Evolutionary conservation across 2,888 invertebrate species (phyloP), one percentile per base, ranked within the genome.

Genomic region (Drosophila anceps): DNA sequence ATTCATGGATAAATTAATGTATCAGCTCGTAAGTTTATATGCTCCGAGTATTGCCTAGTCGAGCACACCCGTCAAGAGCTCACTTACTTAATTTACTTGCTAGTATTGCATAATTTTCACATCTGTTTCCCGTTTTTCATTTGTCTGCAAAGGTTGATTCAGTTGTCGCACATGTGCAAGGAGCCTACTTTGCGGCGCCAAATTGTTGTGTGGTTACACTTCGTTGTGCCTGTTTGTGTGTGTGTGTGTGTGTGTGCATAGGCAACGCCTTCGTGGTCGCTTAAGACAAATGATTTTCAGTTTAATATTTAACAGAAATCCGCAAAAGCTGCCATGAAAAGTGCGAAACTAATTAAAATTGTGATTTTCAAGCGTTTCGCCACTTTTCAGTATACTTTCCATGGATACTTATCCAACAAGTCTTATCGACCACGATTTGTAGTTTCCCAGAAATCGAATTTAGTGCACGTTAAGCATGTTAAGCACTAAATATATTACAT

Each of bases 311-410:
- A 73, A 67, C 66, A 53, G 53, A 60, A 57, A 73, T 62, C 87
- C 89, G 57, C 82, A 61, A 57, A 69, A 69, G 58, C 81, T 69
- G 74, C 69, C 69, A 69, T 77, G 70, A 73, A 77, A 73, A 71
- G 82, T 82, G 80, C 63, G 79, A 90, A 85, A 75, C 78, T 73
- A 85, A 88, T 85, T 80, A 82, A 77, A 80, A 85, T 77, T 79
- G 59, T 27, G 65, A 78, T 51, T 68, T 68, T 48, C 20, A 43
- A 9, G 20, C 29, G 20, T 15, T 18, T 53, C 59, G 12, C 24
- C 9, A 53, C 59, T 41, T 46, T 59, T 13, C 1, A 37, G 12
- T n/a, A 18, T 29, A 8, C 18, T 31, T 31, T 58, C 33, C 54
- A 58, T 41, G 35, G 15, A 35, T 41, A 51, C 51, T n/a, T 7